Conservation (phyloP, 92 coral and sea anemone species). For the Epizoanthus illoricatus region DNA sequence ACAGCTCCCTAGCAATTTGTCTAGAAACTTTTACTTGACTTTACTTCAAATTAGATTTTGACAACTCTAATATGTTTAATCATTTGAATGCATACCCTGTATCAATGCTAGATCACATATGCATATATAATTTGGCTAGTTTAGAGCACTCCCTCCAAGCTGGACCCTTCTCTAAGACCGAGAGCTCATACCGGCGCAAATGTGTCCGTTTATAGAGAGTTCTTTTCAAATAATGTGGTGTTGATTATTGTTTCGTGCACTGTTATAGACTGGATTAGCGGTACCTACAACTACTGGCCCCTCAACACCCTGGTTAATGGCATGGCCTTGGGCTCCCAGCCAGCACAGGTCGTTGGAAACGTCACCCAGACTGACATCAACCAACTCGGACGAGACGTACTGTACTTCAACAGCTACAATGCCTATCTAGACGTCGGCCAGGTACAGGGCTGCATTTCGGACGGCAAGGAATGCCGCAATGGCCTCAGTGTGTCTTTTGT, state of each 20-base stretch:
- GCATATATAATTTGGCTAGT: too few species aligned
- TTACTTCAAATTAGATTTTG: too few species aligned
- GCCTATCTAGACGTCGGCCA: constrained; percentile 62
- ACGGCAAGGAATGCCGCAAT: constrained; percentile 59
- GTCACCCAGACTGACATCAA: constrained; percentile 52
- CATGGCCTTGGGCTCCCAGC: constrained; percentile 66
- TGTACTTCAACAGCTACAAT: constrained; percentile 55
- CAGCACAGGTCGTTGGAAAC: constrained; percentile 66
- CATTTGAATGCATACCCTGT: too few species aligned
- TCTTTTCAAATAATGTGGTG: neutral
- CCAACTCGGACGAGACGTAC: constrained; percentile 55
- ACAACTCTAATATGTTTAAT: too few species aligned
- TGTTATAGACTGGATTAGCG: constrained; percentile 89
- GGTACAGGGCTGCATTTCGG: constrained; percentile 60
- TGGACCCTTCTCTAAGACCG: too few species aligned
- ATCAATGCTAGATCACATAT: too few species aligned
- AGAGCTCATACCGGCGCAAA: too few species aligned
- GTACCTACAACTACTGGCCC: constrained; percentile 91
- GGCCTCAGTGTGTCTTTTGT: constrained; percentile 80
- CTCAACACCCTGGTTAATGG: constrained; percentile 60
- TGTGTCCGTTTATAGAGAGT: neutral
- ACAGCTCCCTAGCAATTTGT: too few species aligned
- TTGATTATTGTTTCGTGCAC: neutral
- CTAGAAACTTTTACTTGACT: too few species aligned
- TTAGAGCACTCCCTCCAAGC: too few species aligned